Evolutionary conservation across 2,113 vertebrate species (phyloP), one percentile per base, ranked within the genome.

Genomic region (Hippocampus mohnikei): DNA sequence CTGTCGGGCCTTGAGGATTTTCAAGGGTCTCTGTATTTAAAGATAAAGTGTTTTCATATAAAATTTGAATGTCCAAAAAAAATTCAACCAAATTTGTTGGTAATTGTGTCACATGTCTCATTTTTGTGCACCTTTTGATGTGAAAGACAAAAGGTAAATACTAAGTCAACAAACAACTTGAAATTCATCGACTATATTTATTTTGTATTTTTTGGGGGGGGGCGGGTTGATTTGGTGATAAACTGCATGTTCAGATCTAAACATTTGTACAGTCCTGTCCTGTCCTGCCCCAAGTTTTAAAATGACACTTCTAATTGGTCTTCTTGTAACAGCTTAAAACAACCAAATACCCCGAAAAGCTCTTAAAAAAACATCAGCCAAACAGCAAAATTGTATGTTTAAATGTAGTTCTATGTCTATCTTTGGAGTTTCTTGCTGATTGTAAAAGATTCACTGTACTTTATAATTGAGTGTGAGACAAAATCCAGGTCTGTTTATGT

Each of bases 1-100:
- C 89, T 89, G 88, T 93, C 93, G 77, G 92, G 93, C 90, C 91
- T 87, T 88, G 89, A 92, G 86, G 84, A 88, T 93, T 94, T 84
- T 91, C 91, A 92, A 91, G 77, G 93, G 93, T 82, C 67, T 85
- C 71, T 79, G 75, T 75, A 84, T 88, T 87, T 88, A 72, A 84
- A 85, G 82, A 79, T 33, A 48, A 78, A 79, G 71, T 80, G 83
- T 74, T 55, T 52, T 20, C n/a, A 16, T 20, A 37, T 81, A 37
- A 74, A 67, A 85, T 68, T 75, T 79, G 80, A 77, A 56, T 37
- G 78, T 83, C 78, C 70, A 73, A 74, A 66, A 74, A 66, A 81
- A 74, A 66, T 82, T 79, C 76, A 71, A 77, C 72, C 56, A 33
- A 29, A 66, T 60, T 58, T 72, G 59, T 62, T 37, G 67, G 72